A percentile compares a stretch with the other conserved stretches of the same genome.
Conservation (phyloP, 2,113 vertebrate species). For the Thermophis baileyi region DNA sequence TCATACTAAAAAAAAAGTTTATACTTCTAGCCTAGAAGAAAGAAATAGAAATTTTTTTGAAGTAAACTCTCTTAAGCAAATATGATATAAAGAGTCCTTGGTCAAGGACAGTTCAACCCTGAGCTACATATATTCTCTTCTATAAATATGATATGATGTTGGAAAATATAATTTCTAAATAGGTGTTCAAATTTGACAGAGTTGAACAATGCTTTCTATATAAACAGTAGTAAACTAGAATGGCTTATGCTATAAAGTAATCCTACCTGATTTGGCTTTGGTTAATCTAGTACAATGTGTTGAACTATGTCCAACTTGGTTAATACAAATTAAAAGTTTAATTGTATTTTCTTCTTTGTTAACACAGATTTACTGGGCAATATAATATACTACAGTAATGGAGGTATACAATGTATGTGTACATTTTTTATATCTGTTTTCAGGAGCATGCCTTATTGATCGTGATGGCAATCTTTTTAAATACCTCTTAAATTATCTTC, state of each 20-base stretch:
- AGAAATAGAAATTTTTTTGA: background rate
- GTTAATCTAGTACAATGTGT: background rate
- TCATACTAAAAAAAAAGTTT: background rate
- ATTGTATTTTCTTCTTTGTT: background rate
- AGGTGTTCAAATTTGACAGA: background rate
- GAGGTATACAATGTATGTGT: background rate
- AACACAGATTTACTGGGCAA: background rate
- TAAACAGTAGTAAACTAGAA: background rate
- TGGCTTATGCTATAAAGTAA: background rate
- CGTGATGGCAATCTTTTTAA: slow-evolving; percentile 71
- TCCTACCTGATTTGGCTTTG: background rate
- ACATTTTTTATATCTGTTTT: slow-evolving; percentile 47
- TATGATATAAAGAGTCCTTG: too few relatives aligned
- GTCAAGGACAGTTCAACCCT: too few relatives aligned
- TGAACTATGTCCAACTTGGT: background rate
- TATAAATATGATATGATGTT: background rate
- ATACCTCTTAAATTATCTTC: slow-evolving; percentile 76
- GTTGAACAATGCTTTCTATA: background rate
- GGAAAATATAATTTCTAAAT: background rate
- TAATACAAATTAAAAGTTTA: background rate
- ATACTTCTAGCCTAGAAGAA: background rate
- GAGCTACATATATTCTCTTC: too few relatives aligned
- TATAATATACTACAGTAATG: background rate
- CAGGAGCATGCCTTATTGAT: slow-evolving; percentile 73
- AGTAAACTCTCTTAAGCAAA: background rate